These are phyloP conservation scores for Crambe crambe DNA, from an alignment of 37 sponge, comb jelly and placozoan species.

Conservation along the genomic window DNA sequence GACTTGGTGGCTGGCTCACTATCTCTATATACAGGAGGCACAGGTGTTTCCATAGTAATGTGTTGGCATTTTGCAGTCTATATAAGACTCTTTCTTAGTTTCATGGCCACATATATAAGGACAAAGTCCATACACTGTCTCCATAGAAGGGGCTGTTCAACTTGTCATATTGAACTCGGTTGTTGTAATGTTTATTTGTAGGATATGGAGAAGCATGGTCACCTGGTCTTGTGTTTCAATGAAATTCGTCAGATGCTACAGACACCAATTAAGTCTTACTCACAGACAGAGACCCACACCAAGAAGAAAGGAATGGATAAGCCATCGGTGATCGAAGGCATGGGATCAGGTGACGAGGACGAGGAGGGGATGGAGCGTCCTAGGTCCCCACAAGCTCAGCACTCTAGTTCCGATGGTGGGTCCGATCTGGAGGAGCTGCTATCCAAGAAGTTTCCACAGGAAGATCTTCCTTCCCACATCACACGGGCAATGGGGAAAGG, in stretches of 20 bases:
- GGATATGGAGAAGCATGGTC: slow-evolving; percentile 71
- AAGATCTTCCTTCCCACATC: slow-evolving; percentile 67
- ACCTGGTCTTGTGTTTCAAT: slow-evolving; percentile 43
- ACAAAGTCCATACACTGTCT: too few relatives aligned
- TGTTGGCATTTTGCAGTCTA: too few relatives aligned
- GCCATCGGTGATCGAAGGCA: neutral
- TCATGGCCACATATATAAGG: too few relatives aligned
- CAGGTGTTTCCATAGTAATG: too few relatives aligned
- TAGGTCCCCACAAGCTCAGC: slow-evolving; percentile 21
- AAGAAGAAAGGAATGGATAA: neutral
- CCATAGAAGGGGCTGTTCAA: too few relatives aligned
- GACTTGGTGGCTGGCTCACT: too few relatives aligned
- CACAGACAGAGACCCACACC: neutral
- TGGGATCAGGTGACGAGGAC: slow-evolving; percentile 32
- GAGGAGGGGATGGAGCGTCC: slow-evolving; percentile 26
- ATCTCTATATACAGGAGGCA: too few relatives aligned
- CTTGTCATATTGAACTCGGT: too few relatives aligned
- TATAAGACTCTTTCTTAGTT: too few relatives aligned
- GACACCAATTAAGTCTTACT: slow-evolving; percentile 76
- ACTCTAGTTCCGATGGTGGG: slow-evolving; percentile 38
- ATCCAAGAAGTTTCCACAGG: slow-evolving; percentile 39
- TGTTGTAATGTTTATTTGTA: neutral
- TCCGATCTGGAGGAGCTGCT: slow-evolving; percentile 61
- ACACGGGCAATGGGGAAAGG: slow-evolving; percentile 74
- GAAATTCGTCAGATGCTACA: slow-evolving; percentile 59